Conservation (phyloP, 2,113 vertebrate genomes). For the Coregonus clupeaformis region DNA sequence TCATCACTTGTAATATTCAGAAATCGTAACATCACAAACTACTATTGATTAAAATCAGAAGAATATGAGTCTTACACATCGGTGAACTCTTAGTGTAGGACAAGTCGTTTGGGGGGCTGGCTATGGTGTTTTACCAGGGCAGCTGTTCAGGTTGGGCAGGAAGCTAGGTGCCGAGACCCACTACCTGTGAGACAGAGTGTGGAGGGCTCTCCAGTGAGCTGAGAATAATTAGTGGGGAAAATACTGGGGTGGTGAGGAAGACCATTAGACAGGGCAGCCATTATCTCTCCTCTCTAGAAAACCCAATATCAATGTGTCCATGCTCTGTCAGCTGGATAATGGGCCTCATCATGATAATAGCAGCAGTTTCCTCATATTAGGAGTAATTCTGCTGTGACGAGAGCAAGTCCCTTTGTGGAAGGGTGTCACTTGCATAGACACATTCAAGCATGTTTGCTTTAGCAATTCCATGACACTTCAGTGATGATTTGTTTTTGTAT, state of each 20-base stretch:
- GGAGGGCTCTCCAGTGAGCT: constrained; percentile 19
- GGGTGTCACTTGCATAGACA: background rate
- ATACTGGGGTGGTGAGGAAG: constrained; percentile 18
- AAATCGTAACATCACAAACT: background rate
- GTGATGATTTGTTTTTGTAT: background rate
- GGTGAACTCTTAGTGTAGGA: background rate
- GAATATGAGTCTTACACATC: background rate
- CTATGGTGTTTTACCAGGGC: background rate
- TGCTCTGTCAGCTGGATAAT: constrained; percentile 29
- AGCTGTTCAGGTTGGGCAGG: background rate
- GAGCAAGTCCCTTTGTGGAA: background rate
- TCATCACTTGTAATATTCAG: background rate
- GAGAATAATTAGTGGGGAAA: constrained; percentile 26
- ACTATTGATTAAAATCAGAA: background rate
- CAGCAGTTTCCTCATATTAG: constrained; percentile 23
- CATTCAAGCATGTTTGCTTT: background rate
- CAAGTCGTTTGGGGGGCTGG: background rate
- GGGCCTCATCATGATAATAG: constrained; percentile 32
- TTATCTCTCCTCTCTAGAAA: background rate
- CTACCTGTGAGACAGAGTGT: background rate
- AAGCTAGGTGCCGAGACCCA: background rate
- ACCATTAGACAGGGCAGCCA: constrained; percentile 26
- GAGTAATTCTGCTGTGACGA: constrained; percentile 21
- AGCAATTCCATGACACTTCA: background rate
- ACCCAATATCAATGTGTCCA: constrained; percentile 9